Conservation (phyloP, 2,113 vertebrate genomes). For the Octodon degus region DNA sequence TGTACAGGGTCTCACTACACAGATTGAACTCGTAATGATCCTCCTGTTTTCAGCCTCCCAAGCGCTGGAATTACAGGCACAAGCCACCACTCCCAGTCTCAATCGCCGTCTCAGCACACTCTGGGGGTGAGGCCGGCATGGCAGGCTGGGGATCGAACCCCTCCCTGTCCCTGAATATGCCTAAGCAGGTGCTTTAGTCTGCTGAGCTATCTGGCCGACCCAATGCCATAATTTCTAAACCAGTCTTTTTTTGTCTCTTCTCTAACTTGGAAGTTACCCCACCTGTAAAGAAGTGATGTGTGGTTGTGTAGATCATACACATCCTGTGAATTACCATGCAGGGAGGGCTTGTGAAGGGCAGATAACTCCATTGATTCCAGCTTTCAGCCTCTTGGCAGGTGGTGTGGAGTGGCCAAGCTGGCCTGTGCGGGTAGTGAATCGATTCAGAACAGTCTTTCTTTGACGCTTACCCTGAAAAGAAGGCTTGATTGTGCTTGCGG, state of each 20-base stretch:
- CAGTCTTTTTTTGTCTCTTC: neutral
- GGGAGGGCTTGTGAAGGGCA: conserved; percentile 17
- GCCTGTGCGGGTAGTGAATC: neutral
- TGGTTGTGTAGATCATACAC: conserved; percentile 4
- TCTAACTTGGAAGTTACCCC: conserved; percentile 36
- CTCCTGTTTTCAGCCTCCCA: too few species aligned
- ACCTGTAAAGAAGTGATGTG: neutral
- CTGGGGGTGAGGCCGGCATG: too few species aligned
- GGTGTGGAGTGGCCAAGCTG: conserved; percentile 57
- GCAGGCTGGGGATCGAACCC: too few species aligned
- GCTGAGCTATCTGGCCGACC: too few species aligned
- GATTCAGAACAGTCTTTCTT: conserved; percentile 11
- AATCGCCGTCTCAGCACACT: neutral
- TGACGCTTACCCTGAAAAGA: conserved; percentile 70
- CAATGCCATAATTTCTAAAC: neutral
- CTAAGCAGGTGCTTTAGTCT: too few species aligned
- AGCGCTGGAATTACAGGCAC: too few species aligned
- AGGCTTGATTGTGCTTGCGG: neutral
- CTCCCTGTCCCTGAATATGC: too few species aligned
- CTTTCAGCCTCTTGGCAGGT: neutral
- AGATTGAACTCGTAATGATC: too few species aligned
- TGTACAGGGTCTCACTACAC: too few species aligned
- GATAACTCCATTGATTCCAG: neutral
- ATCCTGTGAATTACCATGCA: neutral
- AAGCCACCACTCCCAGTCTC: too few species aligned